Evolutionary conservation across 2,113 vertebrate genomes (phyloP), one percentile per base, ranked within the genome.

Genomic region (Uropsilus gracilis): DNA sequence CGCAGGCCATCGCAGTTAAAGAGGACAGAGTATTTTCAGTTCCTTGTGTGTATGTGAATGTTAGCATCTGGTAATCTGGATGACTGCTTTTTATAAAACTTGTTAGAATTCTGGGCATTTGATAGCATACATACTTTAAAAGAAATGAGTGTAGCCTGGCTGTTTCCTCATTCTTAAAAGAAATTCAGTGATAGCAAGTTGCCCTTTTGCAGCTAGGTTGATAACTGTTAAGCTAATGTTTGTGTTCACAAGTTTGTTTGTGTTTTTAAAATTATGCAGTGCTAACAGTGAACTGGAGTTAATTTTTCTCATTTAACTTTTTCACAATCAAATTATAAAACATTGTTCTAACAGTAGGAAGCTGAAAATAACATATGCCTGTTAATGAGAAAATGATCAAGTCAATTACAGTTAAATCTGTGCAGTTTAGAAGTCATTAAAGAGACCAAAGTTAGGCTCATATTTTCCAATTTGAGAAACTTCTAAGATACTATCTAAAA

Each of bases 301-400:
- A 91, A 8, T 77, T 89, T 94, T 55, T 53, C 17, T 55, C 16
- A 73, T 32, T 76, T 59, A 66, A 76, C 8, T 87, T 95, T 88
- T 55, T 95, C 48, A 24, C 72, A 94, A 85, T 90, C 53, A 95
- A 94, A 77, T 94, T 94, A 44, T 68, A 85, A 87, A 71, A 82
- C 66, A 64, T 39, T 72, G 17, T 89, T 89, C 82, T 86, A 86
- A 89, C 86, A n/a, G 3, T 91, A 63, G 92, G 91, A 97, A 89
- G 59, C 20, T 77, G 50, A 93, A 90, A 93, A 82, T 82, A 83
- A 73, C 85, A 32, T 48, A 73, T 78, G 18, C 6, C 57, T n/a
- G 34, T 64, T 66, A 50, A 57, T 85, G 59, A 37, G 44, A 90
- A 95, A 91, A 82, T 85, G 13, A 5, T 86, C 86, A 71, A 68